Percentiles rank a stretch among this genome's conserved stretches.
These are phyloP conservation scores for Zaprionus inermis DNA, from an alignment of 1,140 invertebrate genomes.

Conservation along the genomic window DNA sequence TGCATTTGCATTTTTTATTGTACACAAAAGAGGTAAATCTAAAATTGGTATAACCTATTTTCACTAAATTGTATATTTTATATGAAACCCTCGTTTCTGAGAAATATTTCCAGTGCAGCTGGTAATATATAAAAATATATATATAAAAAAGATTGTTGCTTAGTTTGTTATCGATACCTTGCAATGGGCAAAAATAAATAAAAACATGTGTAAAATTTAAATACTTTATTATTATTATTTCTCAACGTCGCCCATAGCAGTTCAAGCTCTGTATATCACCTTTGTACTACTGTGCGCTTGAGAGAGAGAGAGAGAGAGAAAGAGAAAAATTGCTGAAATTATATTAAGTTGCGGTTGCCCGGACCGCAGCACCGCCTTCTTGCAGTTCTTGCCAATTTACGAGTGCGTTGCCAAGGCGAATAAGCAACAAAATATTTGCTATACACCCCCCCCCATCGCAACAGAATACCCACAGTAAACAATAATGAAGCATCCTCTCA, in stretches of 20 bases:
- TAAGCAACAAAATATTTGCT: constrained; percentile 52
- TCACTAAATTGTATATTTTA: no score
- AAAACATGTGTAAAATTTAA: no score
- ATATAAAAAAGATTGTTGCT: no score
- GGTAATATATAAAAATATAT: no score
- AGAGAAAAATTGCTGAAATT: constrained; percentile 46
- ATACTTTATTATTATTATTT: no score
- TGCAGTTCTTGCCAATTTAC: constrained; percentile 46
- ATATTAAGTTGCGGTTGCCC: constrained; percentile 41
- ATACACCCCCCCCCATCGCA: constrained; percentile 5
- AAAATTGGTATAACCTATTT: no score
- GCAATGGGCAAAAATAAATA: no score
- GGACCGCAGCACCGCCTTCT: constrained; percentile 20
- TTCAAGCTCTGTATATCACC: not conserved
- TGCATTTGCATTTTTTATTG: no score
- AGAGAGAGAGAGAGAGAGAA: constrained; percentile 29
- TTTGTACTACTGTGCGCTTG: constrained; percentile 21
- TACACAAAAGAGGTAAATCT: no score
- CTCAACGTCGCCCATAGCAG: not conserved
- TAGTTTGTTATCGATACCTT: no score
- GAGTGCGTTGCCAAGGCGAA: constrained; percentile 61
- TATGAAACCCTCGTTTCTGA: no score
- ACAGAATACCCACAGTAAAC: not conserved
- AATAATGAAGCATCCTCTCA: not conserved
- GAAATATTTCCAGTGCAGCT: no score